Percentiles rank a stretch among this genome's conserved stretches.
These are phyloP conservation scores for Chelidonichthys spinosus DNA, from an alignment of 2,797 vertebrate genomes.

Conservation along the genomic window DNA sequence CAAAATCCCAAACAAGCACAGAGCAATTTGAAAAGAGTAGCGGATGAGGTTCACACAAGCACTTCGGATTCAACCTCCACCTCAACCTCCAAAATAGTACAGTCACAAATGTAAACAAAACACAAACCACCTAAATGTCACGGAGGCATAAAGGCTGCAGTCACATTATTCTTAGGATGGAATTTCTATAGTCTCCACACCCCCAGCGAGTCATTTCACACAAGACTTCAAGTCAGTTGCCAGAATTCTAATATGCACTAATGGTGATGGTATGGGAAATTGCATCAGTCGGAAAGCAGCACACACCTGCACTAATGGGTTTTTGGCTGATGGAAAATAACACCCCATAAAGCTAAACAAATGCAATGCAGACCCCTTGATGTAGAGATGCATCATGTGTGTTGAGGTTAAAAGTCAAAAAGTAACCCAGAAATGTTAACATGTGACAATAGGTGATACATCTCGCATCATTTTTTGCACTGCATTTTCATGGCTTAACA, in stretches of 20 bases:
- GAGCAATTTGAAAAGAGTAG: background rate
- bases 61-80: constrained; percentile 12
- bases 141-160: constrained; percentile 17
- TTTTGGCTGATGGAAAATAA: constrained; percentile 36
- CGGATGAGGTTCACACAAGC: background rate
- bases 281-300: constrained; percentile 47
- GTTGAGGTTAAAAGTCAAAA: background rate
- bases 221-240: constrained; percentile 33
- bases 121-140: constrained; percentile 27
- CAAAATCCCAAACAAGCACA: background rate
- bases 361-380: constrained; percentile 1
- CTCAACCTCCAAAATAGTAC: background rate
- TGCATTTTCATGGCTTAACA: no score
- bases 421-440: background rate
- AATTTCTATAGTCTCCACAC: constrained; percentile 7
- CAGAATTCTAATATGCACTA: constrained; percentile 45
- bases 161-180: constrained; percentile 5
- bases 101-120: constrained; percentile 19
- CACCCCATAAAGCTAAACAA: constrained; percentile 15
- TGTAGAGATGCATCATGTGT: background rate
- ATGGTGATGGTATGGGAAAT: constrained; percentile 57
- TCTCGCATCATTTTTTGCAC: background rate
- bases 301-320: constrained; percentile 52
- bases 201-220: constrained; percentile 38
- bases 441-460: background rate